Evolutionary conservation across 2,888 invertebrate species (phyloP), one percentile per base, ranked within the genome.

Genomic region (Blera fallax): DNA sequence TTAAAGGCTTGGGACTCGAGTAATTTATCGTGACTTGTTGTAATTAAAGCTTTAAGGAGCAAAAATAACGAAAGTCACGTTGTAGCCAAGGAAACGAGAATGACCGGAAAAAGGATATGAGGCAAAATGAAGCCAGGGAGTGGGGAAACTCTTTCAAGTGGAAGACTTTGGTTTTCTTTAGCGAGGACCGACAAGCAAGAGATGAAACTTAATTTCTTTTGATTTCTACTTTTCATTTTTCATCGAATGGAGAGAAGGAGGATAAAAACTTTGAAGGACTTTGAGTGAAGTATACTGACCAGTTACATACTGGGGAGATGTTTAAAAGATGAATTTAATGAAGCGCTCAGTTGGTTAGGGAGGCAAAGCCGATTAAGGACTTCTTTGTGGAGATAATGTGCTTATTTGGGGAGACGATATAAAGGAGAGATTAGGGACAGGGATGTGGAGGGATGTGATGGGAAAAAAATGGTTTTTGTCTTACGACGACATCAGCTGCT

Each of bases 1-100:
- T 72, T 48, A 29, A 45, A 43, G 29, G 18, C n/a, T 14, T 18
- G 21, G 14, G 32, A 56, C 29, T 24, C 67, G 52, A n/a, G 67
- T 81, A 69, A 78, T 78, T 73, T 62, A 78, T 67, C 72, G 73
- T 78, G 60, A 67, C 73, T 72, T 52, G 54, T 24, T 64, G 34
- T 82, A 72, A 82, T 82, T 77, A 72, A 72, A 60, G 77, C 52
- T 58, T 45, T 58, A 82, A 40, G 69, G 40, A 60, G 29, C 54
- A 69, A 54, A 37, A 54, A 69, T 74, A 70, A 40, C 54, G 54
- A 45, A 81, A 56, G 81, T 69, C 76, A 70, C 62, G 76, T 80
- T 54, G 73, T 21, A 43, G 32, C n/a, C 29, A 34, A 1, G 43
- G 27, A 4, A 7, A 56, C 27, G n/a, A 60, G 11, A 1, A 27